phyloP scores from a whole-genome alignment of 53 echinoderm and acorn worm genomes.

The Pentamera pediparva region DNA sequence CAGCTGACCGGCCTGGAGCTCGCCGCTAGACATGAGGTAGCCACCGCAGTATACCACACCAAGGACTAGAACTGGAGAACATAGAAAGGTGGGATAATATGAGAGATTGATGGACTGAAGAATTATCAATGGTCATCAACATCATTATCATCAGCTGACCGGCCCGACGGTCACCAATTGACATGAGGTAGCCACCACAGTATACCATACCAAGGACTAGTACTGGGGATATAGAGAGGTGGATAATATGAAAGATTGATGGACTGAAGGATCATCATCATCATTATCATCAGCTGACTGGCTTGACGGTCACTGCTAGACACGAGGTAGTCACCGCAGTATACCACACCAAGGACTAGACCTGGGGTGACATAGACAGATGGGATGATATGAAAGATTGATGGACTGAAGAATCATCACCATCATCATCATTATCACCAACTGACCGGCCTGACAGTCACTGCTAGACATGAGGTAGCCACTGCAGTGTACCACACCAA shows the following conservation, averaged over 20 bases:
- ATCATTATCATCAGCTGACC: no score
- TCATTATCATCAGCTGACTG: slow-evolving; percentile 96
- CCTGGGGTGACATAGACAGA: slow-evolving; percentile 33
- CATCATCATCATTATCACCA: no score
- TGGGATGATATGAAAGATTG: background rate
- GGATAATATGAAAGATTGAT: background rate
- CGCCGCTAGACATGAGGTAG: slow-evolving; percentile 56
- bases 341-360: slow-evolving; percentile 73
- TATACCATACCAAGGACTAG: slow-evolving; percentile 72
- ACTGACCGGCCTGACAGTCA: no score
- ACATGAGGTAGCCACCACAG: no score
- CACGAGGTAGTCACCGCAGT: slow-evolving; percentile 69
- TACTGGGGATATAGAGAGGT: slow-evolving; percentile 28
- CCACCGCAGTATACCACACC: slow-evolving; percentile 83
- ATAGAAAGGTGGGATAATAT: background rate
- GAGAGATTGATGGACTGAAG: background rate
- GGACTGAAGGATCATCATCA: no score
- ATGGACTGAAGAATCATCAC: background rate
- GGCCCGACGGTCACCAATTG: no score
- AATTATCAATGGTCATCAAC: no score
- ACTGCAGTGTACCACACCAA: no score
- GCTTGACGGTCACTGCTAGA: slow-evolving; percentile 57
- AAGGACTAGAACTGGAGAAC: slow-evolving; percentile 59
- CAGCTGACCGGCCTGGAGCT: slow-evolving; percentile 77
- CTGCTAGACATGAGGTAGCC: no score